Percentiles rank a stretch among this genome's conserved stretches.
Evolutionary conservation across 1,140 invertebrate genomes (phyloP).

Genomic region (Nasonia vitripennis): DNA sequence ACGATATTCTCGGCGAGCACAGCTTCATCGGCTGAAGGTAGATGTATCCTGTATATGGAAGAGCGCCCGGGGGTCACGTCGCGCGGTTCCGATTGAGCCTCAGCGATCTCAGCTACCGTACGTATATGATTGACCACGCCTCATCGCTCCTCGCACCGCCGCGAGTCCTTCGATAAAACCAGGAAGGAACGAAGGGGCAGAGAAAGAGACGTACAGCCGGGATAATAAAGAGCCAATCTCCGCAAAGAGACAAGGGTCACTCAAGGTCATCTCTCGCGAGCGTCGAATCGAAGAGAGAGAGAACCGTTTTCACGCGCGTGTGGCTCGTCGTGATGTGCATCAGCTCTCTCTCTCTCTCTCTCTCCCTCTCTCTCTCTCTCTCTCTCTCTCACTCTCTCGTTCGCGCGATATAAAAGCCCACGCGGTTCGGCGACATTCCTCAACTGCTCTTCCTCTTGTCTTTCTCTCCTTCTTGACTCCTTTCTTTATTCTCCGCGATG

Average conservation of each 20-base stretch:
- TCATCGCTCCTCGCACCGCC: constrained; percentile 67
- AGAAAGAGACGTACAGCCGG: neutral
- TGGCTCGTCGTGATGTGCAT: neutral
- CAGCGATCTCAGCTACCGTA: constrained; percentile 55
- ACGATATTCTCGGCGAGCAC: neutral
- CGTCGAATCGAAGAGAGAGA: constrained; percentile 49
- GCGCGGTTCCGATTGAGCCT: constrained; percentile 63
- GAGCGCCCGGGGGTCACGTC: neutral
- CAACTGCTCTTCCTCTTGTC: constrained; percentile 9
- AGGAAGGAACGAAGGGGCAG: constrained; percentile 42
- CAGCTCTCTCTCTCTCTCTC: neutral
- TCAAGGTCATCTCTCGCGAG: constrained; percentile 59
- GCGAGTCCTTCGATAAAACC: constrained; percentile 55
- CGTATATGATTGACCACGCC: constrained; percentile 71
- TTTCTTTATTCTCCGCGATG: neutral
- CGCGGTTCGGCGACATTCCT: constrained; percentile 51
- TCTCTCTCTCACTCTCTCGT: neutral
- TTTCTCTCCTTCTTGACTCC: constrained; percentile 1
- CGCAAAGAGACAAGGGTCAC: constrained; percentile 53
- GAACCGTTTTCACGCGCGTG: constrained; percentile 34
- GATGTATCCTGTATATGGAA: neutral
- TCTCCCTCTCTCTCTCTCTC: neutral
- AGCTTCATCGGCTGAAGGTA: no score
- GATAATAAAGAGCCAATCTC: constrained; percentile 47
- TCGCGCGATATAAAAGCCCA: constrained; percentile 43